These are phyloP conservation scores for Malurus leucopterus DNA, from an alignment of 2,797 vertebrate species.

Conservation along the genomic window DNA sequence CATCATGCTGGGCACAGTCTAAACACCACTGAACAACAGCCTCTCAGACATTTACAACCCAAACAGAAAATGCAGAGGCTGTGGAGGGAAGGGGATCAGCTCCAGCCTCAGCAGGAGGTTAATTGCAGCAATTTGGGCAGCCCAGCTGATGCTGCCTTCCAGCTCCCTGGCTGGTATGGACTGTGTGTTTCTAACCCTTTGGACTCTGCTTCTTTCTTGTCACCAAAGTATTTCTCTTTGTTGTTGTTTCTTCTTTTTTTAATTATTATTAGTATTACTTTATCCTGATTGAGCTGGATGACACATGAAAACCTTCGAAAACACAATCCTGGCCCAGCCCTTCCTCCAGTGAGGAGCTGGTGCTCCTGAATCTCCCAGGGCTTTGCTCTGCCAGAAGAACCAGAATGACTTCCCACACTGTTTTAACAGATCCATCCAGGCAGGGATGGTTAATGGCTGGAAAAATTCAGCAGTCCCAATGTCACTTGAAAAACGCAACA, in stretches of 20 bases:
- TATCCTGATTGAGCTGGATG: not conserved
- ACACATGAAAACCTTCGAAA: not conserved
- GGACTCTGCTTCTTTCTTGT: not conserved
- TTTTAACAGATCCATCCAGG: not conserved
- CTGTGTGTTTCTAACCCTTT: not conserved
- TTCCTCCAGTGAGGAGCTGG: rapidly evolving
- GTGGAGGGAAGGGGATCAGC: not conserved
- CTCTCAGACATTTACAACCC: not conserved
- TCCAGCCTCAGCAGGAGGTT: not conserved
- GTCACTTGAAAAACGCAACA: not conserved
- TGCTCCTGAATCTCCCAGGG: not conserved
- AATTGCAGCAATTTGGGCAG: not conserved
- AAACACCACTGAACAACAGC: not conserved
- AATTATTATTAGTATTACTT: not conserved
- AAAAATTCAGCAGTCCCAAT: not conserved
- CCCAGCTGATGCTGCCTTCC: not conserved
- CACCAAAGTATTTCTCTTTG: not conserved
- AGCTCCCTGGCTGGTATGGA: not conserved
- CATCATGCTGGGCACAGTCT: not conserved
- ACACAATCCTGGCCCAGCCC: not conserved
- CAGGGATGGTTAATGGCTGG: not conserved
- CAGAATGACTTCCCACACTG: not conserved
- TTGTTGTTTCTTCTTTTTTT: not conserved
- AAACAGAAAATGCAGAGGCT: not conserved
- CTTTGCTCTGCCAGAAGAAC: not conserved